phyloP scores from a whole-genome alignment of 2,113 vertebrate genomes.

The Xenus cinereus region DNA sequence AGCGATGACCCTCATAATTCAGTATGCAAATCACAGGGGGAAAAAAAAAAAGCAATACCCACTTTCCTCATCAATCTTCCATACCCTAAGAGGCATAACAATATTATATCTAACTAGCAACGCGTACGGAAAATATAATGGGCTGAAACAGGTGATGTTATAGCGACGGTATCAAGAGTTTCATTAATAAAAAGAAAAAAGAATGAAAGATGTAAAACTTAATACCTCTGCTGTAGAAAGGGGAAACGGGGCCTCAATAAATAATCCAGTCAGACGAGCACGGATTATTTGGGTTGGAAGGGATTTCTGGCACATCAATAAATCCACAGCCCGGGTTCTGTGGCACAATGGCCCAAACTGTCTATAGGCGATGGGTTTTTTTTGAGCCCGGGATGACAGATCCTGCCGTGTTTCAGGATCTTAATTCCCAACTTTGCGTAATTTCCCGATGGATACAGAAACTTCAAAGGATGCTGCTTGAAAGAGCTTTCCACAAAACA shows the following conservation, averaged over 20 bases:
- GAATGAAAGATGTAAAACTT: neutral
- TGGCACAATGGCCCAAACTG: fast-evolving
- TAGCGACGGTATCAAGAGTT: neutral
- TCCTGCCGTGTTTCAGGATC: neutral
- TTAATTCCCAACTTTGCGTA: fast-evolving
- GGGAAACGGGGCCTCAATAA: neutral
- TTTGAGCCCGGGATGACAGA: neutral
- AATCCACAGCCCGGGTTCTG: neutral
- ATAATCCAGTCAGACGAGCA: neutral
- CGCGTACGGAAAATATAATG: neutral
- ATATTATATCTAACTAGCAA: neutral
- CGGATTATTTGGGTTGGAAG: neutral
- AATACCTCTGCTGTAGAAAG: neutral
- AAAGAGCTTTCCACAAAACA: neutral
- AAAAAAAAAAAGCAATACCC: neutral
- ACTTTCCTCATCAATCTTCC: neutral
- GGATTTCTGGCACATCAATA: neutral
- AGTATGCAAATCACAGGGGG: neutral
- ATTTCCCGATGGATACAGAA: neutral
- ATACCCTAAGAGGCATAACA: neutral
- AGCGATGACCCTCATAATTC: neutral
- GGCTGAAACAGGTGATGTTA: neutral
- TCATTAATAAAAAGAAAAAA: neutral
- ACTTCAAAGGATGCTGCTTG: neutral
- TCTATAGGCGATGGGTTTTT: fast-evolving